Evolutionary conservation across 2,797 vertebrate genomes (phyloP).

Genomic region (Melanotaenia parkinsoni): DNA sequence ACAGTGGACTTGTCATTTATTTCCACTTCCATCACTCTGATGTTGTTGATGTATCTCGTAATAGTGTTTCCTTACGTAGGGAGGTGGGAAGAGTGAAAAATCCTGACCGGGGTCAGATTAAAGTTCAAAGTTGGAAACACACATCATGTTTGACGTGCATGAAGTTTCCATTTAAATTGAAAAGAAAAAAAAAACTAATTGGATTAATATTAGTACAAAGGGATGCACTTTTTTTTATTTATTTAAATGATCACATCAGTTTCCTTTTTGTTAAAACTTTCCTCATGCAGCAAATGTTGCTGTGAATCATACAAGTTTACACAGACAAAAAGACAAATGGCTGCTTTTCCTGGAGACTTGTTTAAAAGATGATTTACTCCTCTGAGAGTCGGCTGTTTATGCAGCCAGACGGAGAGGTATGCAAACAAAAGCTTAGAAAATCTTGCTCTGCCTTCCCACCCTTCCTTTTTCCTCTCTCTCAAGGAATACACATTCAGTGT

Average conservation of each 20-base stretch:
- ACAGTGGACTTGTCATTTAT: slow-evolving; percentile 23
- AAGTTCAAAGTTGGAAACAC: slow-evolving; percentile 43
- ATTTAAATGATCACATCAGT: not conserved
- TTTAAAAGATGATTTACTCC: slow-evolving; percentile 64
- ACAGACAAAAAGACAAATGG: not conserved
- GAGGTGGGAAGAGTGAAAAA: slow-evolving; percentile 41
- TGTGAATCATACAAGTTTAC: not conserved
- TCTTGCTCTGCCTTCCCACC: slow-evolving; percentile 59
- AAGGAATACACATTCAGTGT: slow-evolving; percentile 51
- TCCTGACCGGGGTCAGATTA: slow-evolving; percentile 20
- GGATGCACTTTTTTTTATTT: not conserved
- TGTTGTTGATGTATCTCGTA: slow-evolving; percentile 21
- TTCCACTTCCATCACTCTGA: slow-evolving; percentile 49
- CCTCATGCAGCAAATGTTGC: not conserved
- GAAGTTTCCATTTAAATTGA: slow-evolving; percentile 13
- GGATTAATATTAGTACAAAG: not conserved
- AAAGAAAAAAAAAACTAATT: not conserved
- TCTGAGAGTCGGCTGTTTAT: slow-evolving; percentile 64
- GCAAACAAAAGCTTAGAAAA: slow-evolving; percentile 77
- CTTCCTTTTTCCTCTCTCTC: slow-evolving; percentile 65
- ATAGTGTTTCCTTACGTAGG: slow-evolving; percentile 4
- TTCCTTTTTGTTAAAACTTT: not conserved
- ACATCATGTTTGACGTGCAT: slow-evolving; percentile 29
- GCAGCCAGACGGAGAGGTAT: slow-evolving; percentile 58
- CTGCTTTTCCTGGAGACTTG: slow-evolving; percentile 36